These are phyloP conservation scores for Oryzias curvinotus DNA, from an alignment of 2,113 vertebrate genomes.

Conservation along the genomic window DNA sequence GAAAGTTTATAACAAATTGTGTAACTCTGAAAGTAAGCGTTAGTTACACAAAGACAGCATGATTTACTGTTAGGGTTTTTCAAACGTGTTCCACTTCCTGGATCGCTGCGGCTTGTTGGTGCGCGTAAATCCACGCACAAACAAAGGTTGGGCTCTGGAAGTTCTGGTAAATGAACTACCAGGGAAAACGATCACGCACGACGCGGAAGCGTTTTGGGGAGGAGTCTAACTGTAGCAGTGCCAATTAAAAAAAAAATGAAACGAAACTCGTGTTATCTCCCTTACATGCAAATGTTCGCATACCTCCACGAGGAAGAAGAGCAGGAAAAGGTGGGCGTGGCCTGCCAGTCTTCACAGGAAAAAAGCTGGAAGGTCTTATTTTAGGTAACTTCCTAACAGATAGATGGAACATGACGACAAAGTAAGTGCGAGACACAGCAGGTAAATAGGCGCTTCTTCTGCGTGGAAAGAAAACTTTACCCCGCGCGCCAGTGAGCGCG, in stretches of 20 bases:
- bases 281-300: conserved; percentile 36
- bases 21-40: too few species aligned
- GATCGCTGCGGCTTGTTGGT: too few species aligned
- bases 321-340: conserved; percentile 43
- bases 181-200: too few species aligned
- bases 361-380: conserved; percentile 4
- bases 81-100: too few species aligned
- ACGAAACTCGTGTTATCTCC: conserved; percentile 13
- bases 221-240: too few species aligned
- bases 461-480: background rate
- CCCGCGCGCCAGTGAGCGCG: background rate
- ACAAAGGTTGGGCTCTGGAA: background rate
- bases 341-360: conserved; percentile 30
- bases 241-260: background rate
- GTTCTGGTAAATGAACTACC: too few species aligned
- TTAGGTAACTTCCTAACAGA: background rate
- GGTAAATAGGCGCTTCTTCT: conserved; percentile 19
- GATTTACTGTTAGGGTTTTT: too few species aligned
- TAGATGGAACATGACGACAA: conserved; percentile 1
- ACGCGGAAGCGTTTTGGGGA: too few species aligned
- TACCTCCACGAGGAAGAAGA: conserved; percentile 12
- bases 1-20: too few species aligned
- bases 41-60: too few species aligned
- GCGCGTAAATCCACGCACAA: too few species aligned
- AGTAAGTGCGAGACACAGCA: background rate